Evolutionary conservation across 2,888 invertebrate genomes (phyloP).

Genomic region (Chouioia cunea): DNA sequence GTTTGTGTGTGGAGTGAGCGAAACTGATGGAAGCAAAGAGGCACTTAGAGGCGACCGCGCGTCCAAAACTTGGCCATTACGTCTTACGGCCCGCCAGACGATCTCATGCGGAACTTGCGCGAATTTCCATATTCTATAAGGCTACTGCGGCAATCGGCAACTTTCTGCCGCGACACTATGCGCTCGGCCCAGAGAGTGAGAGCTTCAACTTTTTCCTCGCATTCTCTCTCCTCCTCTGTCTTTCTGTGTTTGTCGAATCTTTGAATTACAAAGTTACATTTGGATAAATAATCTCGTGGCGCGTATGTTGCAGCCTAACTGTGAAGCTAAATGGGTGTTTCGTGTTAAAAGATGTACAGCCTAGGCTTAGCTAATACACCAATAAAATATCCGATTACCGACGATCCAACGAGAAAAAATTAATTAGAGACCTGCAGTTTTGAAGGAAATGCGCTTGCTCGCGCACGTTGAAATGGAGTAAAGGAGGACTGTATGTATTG

Average conservation of each 20-base stretch:
- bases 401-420: background rate
- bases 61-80: slow-evolving; percentile 64
- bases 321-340: too few species aligned
- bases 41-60: slow-evolving; percentile 60
- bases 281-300: too few species aligned
- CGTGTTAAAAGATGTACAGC: too few species aligned
- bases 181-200: slow-evolving; percentile 11
- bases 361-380: too few species aligned
- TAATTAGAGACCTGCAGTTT: background rate
- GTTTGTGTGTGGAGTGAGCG: background rate
- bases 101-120: slow-evolving; percentile 56
- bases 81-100: slow-evolving; percentile 56
- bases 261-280: background rate
- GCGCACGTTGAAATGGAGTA: slow-evolving; percentile 19
- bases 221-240: background rate
- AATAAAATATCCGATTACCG: too few species aligned
- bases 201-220: slow-evolving; percentile 28
- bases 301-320: too few species aligned
- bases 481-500: slow-evolving; percentile 14
- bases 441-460: background rate
- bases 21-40: slow-evolving; percentile 34
- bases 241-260: slow-evolving; percentile 5
- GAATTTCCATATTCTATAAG: slow-evolving; percentile 55
- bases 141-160: slow-evolving; percentile 40
- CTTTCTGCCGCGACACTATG: slow-evolving; percentile 12